Evolutionary conservation across 2,888 invertebrate genomes (phyloP).

Genomic region (Pandemis heparana): DNA sequence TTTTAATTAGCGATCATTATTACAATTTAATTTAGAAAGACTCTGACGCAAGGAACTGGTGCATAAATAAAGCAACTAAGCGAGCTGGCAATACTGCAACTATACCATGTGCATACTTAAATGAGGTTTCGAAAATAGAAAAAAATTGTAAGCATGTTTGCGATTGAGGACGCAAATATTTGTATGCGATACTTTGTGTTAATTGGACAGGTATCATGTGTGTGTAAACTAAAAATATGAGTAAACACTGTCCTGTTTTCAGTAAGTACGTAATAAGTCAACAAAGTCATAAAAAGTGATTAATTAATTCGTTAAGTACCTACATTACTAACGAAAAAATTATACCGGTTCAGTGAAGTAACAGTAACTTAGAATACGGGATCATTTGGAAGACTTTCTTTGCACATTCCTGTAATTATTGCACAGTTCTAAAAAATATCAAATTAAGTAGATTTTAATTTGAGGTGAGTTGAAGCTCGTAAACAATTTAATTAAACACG

Average conservation of each 20-base stretch:
- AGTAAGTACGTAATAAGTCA: neutral
- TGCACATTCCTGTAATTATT: neutral
- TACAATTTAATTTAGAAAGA: constrained; percentile 3
- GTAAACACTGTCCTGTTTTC: neutral
- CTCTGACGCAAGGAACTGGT: constrained; percentile 15
- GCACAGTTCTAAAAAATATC: neutral
- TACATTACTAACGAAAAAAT: neutral
- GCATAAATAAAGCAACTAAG: constrained; percentile 18
- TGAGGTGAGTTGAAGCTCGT: neutral
- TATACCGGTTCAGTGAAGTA: neutral
- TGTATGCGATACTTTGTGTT: neutral
- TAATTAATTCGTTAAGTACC: neutral
- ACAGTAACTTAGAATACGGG: neutral
- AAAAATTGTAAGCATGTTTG: constrained; percentile 4
- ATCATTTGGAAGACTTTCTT: neutral
- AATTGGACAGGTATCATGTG: neutral
- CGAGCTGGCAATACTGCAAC: neutral
- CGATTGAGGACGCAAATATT: neutral
- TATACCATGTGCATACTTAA: constrained; percentile 8
- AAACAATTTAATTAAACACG: constrained; percentile 12
- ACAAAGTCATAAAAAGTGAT: neutral
- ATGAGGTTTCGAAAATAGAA: constrained; percentile 18
- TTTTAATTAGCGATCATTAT: neutral
- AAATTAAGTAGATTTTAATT: neutral
- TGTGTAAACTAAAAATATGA: neutral